phyloP scores from a whole-genome alignment of 1,140 invertebrate genomes.

The Drosophila athabasca region DNA sequence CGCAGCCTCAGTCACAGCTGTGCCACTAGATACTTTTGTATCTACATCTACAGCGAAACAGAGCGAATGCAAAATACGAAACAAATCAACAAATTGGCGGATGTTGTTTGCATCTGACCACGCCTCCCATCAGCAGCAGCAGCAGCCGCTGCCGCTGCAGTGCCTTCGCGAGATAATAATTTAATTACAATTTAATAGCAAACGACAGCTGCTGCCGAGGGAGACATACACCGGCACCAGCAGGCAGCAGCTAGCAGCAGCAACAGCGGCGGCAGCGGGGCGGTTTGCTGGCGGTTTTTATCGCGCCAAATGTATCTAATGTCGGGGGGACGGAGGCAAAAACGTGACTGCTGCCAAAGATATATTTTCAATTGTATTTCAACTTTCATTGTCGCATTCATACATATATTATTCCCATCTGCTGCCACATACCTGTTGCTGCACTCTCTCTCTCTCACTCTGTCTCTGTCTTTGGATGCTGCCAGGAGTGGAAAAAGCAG shows the following conservation, averaged over 20 bases:
- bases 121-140: slow-evolving; percentile 25
- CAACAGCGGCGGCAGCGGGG: slow-evolving; percentile 39
- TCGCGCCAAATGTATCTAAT: slow-evolving; percentile 25
- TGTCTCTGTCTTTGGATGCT: neutral
- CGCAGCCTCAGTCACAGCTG: slow-evolving; percentile 29
- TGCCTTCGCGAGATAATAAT: slow-evolving; percentile 61
- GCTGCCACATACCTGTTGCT: slow-evolving; percentile 34
- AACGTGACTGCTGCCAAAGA: slow-evolving; percentile 38
- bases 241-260: slow-evolving; percentile 32
- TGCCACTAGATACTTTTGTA: slow-evolving; percentile 9
- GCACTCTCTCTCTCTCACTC: neutral
- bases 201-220: slow-evolving; percentile 41
- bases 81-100: slow-evolving; percentile 61
- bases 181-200: slow-evolving; percentile 72
- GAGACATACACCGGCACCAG: too few relatives aligned
- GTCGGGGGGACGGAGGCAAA: slow-evolving; percentile 8
- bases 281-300: slow-evolving; percentile 41
- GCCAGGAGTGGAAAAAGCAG: neutral
- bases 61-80: slow-evolving; percentile 16
- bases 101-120: slow-evolving; percentile 59
- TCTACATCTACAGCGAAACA: slow-evolving; percentile 11
- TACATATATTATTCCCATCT: slow-evolving; percentile 24
- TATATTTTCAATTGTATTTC: slow-evolving; percentile 33
- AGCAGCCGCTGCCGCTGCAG: neutral
- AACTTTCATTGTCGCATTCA: slow-evolving; percentile 18